Conservation (phyloP, 2,888 invertebrate species). For the Pachymerium ferrugineum region DNA sequence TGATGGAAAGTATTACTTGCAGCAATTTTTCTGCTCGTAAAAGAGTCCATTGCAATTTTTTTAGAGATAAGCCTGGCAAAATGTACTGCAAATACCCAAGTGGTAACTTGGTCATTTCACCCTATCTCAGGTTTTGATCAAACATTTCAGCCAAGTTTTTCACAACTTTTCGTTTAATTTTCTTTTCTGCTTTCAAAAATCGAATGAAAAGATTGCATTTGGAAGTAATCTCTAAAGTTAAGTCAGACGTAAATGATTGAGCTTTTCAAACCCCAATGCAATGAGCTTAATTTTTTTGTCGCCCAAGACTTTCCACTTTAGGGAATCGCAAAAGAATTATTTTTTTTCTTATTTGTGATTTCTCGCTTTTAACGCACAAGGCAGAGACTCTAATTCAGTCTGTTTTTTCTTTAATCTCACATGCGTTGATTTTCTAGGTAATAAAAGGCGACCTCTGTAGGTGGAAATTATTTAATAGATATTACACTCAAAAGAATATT, state of each 20-base stretch:
- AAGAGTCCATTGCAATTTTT: neutral
- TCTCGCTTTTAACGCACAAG: neutral
- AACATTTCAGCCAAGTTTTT: neutral
- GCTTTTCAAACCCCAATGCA: neutral
- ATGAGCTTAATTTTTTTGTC: neutral
- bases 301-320: slow-evolving; percentile 10
- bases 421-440: no score
- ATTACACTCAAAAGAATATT: no score
- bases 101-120: neutral
- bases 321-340: slow-evolving; percentile 19
- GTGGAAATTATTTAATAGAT: no score
- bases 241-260: slow-evolving; percentile 19
- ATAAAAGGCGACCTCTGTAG: no score
- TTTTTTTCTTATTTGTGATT: neutral
- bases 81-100: neutral
- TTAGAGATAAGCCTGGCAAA: neutral
- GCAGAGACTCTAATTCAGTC: neutral
- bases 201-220: slow-evolving; percentile 20
- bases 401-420: slow-evolving; percentile 13
- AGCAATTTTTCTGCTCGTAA: neutral
- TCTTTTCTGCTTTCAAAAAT: no score
- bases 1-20: no score
- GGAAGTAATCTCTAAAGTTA: neutral
- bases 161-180: no score
- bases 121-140: neutral